Conservation (phyloP, 1,140 invertebrate genomes). For the Lordiphosa stackelbergi region DNA sequence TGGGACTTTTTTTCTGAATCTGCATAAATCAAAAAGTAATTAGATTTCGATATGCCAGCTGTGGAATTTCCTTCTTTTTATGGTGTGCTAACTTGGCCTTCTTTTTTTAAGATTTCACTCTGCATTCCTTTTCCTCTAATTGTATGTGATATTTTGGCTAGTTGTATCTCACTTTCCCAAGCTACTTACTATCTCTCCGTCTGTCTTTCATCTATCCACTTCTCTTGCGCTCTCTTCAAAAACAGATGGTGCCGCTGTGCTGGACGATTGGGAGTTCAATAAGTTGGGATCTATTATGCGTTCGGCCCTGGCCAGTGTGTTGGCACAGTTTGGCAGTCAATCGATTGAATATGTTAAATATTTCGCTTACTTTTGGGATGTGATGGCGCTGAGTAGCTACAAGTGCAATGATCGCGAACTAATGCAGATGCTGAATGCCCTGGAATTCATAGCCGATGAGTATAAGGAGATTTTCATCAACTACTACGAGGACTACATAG, state of each 20-base stretch:
- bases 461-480: conserved; percentile 66
- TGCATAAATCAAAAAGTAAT: background rate
- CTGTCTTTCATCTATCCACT: conserved; percentile 13
- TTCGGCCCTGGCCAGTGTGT: conserved; percentile 42
- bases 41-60: background rate
- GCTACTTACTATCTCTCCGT: conserved; percentile 25
- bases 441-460: conserved; percentile 60
- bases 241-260: conserved; percentile 35
- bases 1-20: background rate
- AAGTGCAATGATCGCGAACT: conserved; percentile 60
- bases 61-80: conserved; percentile 1
- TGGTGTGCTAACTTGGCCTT: conserved; percentile 1
- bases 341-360: conserved; percentile 57
- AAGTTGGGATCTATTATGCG: conserved; percentile 59
- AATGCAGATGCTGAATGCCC: conserved; percentile 64
- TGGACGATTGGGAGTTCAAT: conserved; percentile 64
- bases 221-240: background rate
- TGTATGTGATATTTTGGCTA: background rate
- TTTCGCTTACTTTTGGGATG: conserved; percentile 61
- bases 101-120: conserved; percentile 2
- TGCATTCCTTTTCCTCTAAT: background rate
- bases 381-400: conserved; percentile 60
- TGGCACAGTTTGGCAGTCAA: conserved; percentile 47
- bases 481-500: conserved; percentile 63
- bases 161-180: background rate